phyloP scores from a whole-genome alignment of 1,140 invertebrate species.

The Drosophila sp. region DNA sequence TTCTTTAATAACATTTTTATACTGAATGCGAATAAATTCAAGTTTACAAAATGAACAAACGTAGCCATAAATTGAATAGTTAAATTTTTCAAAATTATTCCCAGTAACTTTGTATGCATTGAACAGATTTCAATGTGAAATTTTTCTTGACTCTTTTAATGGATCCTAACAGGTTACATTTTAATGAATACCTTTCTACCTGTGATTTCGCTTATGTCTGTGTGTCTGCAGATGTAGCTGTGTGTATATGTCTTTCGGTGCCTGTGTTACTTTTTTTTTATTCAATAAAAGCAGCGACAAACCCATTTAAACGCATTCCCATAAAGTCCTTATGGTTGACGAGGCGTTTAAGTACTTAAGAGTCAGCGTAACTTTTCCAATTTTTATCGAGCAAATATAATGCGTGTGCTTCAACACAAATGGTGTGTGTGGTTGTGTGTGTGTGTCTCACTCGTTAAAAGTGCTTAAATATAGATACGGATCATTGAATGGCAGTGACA shows the following conservation, averaged over 20 bases:
- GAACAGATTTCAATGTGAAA: constrained; percentile 1
- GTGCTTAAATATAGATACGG: constrained; percentile 71
- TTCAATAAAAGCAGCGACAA: constrained; percentile 15
- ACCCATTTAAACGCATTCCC: constrained; percentile 8
- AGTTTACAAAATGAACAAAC: constrained; percentile 3
- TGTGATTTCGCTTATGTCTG: background rate
- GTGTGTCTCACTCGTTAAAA: constrained; percentile 60
- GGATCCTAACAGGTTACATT: background rate
- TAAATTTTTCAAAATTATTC: background rate
- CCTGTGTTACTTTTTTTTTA: constrained; percentile 12
- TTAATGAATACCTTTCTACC: constrained; percentile 12
- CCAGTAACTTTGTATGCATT: background rate
- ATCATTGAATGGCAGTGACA: constrained; percentile 62
- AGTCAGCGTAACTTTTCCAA: constrained; percentile 57
- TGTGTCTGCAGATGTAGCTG: background rate
- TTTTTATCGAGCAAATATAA: constrained; percentile 73
- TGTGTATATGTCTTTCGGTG: background rate
- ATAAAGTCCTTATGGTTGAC: constrained; percentile 56
- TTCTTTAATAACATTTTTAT: constrained; percentile 65
- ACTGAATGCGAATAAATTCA: constrained; percentile 48
- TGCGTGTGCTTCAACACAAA: constrained; percentile 54
- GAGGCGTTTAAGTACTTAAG: constrained; percentile 69
- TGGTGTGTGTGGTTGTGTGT: constrained; percentile 43
- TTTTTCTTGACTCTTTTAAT: background rate
- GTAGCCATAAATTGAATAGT: background rate